Evolutionary conservation across 2,888 invertebrate genomes (phyloP).

Genomic region (Folsomia manolachei): DNA sequence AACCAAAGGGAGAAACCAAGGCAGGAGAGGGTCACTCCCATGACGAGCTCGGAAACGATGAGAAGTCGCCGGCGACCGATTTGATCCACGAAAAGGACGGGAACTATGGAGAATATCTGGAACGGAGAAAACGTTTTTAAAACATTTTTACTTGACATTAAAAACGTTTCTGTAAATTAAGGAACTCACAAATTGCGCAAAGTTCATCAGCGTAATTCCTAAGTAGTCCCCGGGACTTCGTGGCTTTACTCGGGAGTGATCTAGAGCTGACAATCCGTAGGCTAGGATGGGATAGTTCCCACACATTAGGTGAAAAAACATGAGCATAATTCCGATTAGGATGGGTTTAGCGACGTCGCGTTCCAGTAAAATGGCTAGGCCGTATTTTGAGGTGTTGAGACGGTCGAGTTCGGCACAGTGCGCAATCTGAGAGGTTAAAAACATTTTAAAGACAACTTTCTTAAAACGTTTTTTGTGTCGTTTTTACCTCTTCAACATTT

Average conservation of each 20-base stretch:
- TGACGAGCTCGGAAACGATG: conserved; percentile 1
- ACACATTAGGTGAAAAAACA: neutral
- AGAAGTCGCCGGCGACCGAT: conserved; percentile 4
- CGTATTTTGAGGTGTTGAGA: neutral
- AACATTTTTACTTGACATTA: neutral
- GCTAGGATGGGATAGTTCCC: neutral
- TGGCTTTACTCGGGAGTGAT: no score
- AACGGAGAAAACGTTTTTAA: neutral
- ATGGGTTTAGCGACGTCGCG: neutral
- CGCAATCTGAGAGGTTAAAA: neutral
- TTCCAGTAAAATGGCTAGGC: neutral
- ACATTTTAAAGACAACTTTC: neutral
- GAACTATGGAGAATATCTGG: neutral
- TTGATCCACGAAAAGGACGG: neutral
- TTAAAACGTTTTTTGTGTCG: no score
- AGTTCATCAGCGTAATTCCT: conserved; percentile 1
- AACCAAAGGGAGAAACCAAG: neutral
- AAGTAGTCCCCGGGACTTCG: neutral
- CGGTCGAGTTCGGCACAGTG: neutral
- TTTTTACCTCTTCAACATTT: neutral
- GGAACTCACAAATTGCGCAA: neutral
- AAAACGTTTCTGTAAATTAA: neutral
- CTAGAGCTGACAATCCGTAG: neutral
- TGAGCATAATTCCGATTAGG: neutral
- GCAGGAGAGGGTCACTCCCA: neutral